Percentiles rank a stretch among this genome's conserved stretches.
phyloP scores from a whole-genome alignment of 1,140 invertebrate species.

The Musca domestica region DNA sequence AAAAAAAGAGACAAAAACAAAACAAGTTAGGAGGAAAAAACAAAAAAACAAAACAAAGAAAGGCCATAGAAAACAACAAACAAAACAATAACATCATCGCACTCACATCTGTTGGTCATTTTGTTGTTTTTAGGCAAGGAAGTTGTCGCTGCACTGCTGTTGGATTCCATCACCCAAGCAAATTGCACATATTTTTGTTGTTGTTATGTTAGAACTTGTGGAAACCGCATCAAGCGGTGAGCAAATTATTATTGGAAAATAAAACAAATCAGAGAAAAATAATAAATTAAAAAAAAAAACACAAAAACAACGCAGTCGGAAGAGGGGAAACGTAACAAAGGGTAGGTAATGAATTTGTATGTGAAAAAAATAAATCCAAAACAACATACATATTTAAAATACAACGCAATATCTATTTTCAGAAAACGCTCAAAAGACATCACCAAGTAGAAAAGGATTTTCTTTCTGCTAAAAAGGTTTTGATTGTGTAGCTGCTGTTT shows the following conservation, averaged over 20 bases:
- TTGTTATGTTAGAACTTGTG: not conserved
- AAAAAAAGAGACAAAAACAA: too few species aligned
- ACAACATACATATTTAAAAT: not conserved
- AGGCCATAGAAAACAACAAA: too few species aligned
- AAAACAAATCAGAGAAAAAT: not conserved
- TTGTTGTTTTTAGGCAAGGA: too few species aligned
- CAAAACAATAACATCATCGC: too few species aligned
- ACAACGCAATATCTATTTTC: conserved; percentile 1
- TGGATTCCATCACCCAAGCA: too few species aligned
- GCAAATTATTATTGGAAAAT: not conserved
- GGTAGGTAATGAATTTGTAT: not conserved
- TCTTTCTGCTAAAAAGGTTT: too few species aligned
- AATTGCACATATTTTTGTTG: too few species aligned
- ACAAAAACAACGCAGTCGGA: not conserved
- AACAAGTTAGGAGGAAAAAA: too few species aligned
- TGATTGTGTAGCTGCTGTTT: not conserved
- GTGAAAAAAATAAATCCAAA: not conserved
- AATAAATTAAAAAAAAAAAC: not conserved
- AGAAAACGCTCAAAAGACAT: not conserved
- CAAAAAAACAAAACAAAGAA: too few species aligned
- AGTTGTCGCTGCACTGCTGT: too few species aligned
- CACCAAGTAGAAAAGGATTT: not conserved
- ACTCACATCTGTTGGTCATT: too few species aligned
- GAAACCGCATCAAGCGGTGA: not conserved
- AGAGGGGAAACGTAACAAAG: not conserved